These are phyloP conservation scores for Hyposoter dolosus DNA, from an alignment of 2,888 invertebrate genomes.

Conservation along the genomic window DNA sequence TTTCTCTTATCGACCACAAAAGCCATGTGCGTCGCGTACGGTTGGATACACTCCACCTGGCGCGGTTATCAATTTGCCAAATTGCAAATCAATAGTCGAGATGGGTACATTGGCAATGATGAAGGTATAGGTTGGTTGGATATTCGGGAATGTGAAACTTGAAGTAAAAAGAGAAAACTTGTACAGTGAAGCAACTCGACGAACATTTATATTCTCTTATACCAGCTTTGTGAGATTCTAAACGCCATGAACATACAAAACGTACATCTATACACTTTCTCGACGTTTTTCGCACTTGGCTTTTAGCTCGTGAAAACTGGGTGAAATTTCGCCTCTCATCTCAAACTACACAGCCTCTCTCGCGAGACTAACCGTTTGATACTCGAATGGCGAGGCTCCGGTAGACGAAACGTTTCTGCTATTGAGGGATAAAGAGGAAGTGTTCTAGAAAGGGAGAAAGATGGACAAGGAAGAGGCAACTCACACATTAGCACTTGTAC, in stretches of 20 bases:
- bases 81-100: constrained; percentile 80
- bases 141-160: constrained; percentile 62
- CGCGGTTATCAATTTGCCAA: constrained; percentile 82
- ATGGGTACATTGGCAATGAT: constrained; percentile 66
- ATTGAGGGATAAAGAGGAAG: constrained; percentile 1
- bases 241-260: constrained; percentile 16
- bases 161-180: constrained; percentile 13
- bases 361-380: constrained; percentile 54
- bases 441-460: constrained; percentile 6
- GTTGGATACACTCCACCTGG: constrained; percentile 73
- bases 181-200: neutral
- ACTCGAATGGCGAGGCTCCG: constrained; percentile 47
- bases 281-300: constrained; percentile 38
- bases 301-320: constrained; percentile 33
- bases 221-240: neutral
- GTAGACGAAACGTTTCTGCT: constrained; percentile 49
- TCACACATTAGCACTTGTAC: constrained; percentile 39
- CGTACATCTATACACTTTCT: neutral
- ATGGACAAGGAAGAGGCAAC: constrained; percentile 27
- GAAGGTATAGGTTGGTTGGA: constrained; percentile 44
- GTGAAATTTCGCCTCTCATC: constrained; percentile 50
- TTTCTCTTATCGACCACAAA: constrained; percentile 23
- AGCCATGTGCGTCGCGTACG: constrained; percentile 31
- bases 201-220: constrained; percentile 12
- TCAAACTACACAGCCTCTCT: constrained; percentile 29